Base-by-base conservation (phyloP, 1,140 invertebrate genomes). In the Chironomus tepperi region DNA sequence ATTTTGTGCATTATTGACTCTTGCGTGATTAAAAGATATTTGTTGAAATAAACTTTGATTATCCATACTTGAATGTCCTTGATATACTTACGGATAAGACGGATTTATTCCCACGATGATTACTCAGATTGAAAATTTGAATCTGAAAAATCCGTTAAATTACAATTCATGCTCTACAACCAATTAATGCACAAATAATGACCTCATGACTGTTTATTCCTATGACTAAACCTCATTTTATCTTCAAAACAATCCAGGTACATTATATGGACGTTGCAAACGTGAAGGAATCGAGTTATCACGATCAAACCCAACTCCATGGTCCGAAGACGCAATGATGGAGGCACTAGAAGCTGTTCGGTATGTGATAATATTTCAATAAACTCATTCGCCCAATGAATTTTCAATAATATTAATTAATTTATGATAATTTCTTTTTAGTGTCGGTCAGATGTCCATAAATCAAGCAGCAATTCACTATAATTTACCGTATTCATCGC, bases 391-490 rank as follows among this genome's bases (percentile, higher is more conserved):
- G 6, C 10, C 34, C 3, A 73, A 16, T 47, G 47, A 57, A 42
- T 6, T n/a, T 74, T 47, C 24, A 16, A 19, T 24, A 76, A 47
- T 21, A 75, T 74, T n/a, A 74, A 43, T 43, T 42, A 70, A n/a
- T 42, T 42, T 9, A n/a, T 10, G 67, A 6, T 10, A 12, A 34
- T 72, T 75, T n/a, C n/a, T n/a, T 81, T 84, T n/a, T 81, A 92
- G 93, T 78, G 85, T 93, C 76, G 93, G 93, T 19, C 92, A 94
- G 78, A 94, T 96, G 93, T 94, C 92, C 76, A 95, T 96, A 78
- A 96, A 95, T 83, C 93, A 95, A 84, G 93, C 93, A 73, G 92
- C 93, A n/a, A 95, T 95, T 77, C 93, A 95, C 79, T 95, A 90
- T 81, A 95, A 95, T 83, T 84, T 95, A 77, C 93, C 93, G 24